Evolutionary conservation across 2,888 invertebrate genomes (phyloP), one percentile per base, ranked within the genome.

Genomic region (Antheraea yamamai): DNA sequence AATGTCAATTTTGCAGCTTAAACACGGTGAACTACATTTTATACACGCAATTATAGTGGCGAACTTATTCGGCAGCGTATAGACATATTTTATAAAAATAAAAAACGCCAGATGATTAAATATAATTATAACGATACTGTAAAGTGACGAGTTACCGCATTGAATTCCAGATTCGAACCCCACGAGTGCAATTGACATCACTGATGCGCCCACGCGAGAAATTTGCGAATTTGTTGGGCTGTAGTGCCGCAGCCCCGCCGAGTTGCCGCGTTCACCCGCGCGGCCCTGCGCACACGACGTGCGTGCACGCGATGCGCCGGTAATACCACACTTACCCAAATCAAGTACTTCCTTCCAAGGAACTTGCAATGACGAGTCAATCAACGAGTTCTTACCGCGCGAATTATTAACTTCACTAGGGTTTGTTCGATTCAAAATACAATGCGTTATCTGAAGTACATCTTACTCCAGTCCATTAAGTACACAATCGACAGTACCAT

Each of bases 271-370:
- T 47, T 0, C 35, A 16, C 35, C 35, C 35, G 35, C 35, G 30
- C 16, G 14, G 30, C 16, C 30, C 7, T 7, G 30, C 26, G 16
- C 35, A 35, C 68, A 68, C 35, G 64, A 26, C n/a, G 30, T 35
- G 68, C 35, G 20, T 35, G 23, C 20, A 20, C 39, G 66, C 66
- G 18, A 10, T 10, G 39, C 70, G 20, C 10, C 18, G 39, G 20
- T 39, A 39, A 71, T 73, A 55, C 52, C 51, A 76, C 78, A 77
- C 71, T 73, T 71, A 75, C 75, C 75, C 75, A 79, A 84, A 84
- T 84, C 77, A 80, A 84, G 79, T 76, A 79, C 79, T 79, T 85
- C 85, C 84, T 83, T 77, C 77, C 77, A 75, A 73, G 72, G 75
- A 75, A 47, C 73, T 30, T 72, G 75, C 39, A 20, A 39, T 70